Evolutionary conservation across 1,140 invertebrate species (phyloP), one percentile per base, ranked within the genome.

Genomic region (Tetramorium parvispinum): DNA sequence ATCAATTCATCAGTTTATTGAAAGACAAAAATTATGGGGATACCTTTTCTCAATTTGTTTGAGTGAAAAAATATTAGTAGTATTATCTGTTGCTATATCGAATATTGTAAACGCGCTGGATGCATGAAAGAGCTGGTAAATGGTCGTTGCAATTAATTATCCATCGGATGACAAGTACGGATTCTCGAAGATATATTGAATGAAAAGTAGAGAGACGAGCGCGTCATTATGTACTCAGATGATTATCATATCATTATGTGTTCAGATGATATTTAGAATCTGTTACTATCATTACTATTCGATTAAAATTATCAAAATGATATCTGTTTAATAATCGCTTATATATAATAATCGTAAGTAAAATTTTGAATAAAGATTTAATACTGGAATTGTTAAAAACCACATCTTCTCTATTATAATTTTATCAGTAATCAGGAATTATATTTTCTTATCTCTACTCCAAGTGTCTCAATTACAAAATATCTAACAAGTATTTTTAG

Each of bases 101-200:
- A 78, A 32, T 65, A 78, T 78, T 13, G 37, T 53, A 66, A 5
- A 66, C 37, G 55, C 21, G n/a, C 13, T 27, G 55, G 13, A 1
- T 63, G 18, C 37, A 5, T 32, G 18, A 61, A 5, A 63, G 5
- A 37, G 51, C 2, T 24, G 21, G n/a, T 57, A 57, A 78, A 63
- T 32, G 24, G 1, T 37, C 16, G 13, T 40, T 27, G n/a, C n/a
- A n/a, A 66, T 79, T 79, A 79, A 79, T 79, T 79, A 63, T 79
- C 37, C n/a, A 49, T 8, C 10, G 13, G 3, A 3, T n/a, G 46
- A 51, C 76, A 46, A 65, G 43, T 11, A 3, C 43, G 27, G 3
- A 65, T 66, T 32, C n/a, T 66, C 13, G 13, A 51, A 65, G 18
- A 32, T 21, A 27, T 53, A 76, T 46, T n/a, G 16, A 59, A 61